A percentile compares a stretch with the other conserved stretches of the same genome.
These are phyloP conservation scores for Chrysochloris asiatica DNA, from an alignment of 2,113 vertebrate genomes.

Conservation along the genomic window DNA sequence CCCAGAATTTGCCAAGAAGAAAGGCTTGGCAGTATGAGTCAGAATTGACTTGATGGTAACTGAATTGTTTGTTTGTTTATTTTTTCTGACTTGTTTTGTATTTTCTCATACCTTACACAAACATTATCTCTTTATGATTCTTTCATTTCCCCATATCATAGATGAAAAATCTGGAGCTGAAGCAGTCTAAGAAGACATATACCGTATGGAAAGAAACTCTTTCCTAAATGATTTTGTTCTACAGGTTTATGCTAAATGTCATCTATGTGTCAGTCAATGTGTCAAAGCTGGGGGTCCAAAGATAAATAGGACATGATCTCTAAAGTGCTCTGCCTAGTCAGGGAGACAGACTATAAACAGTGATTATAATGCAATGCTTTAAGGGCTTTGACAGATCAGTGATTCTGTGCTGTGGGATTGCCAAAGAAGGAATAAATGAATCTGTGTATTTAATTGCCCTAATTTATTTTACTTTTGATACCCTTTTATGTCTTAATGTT, in stretches of 20 bases:
- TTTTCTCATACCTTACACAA: background rate
- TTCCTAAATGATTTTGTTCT: constrained; percentile 24
- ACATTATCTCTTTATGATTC: background rate
- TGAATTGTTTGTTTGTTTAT: no score
- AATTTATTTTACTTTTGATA: constrained; percentile 59
- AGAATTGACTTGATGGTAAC: background rate
- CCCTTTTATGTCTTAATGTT: constrained; percentile 15
- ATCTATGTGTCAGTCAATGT: constrained; percentile 25
- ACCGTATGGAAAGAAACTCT: background rate
- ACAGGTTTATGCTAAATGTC: constrained; percentile 8
- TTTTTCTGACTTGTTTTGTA: background rate
- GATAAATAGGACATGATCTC: constrained; percentile 44
- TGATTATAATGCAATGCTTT: constrained; percentile 60
- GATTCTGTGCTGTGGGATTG: constrained; percentile 19
- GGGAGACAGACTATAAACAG: constrained; percentile 53
- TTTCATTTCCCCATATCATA: background rate
- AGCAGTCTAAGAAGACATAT: background rate
- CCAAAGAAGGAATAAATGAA: constrained; percentile 53
- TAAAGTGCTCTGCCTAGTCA: constrained; percentile 47
- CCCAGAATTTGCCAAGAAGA: background rate
- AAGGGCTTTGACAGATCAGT: constrained; percentile 50
- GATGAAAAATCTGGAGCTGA: background rate
- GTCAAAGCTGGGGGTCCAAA: constrained; percentile 41
- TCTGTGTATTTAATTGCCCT: constrained; percentile 3
- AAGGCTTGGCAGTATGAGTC: background rate